phyloP scores from a whole-genome alignment of 2,797 vertebrate genomes.

The Dicrostonyx torquatus region DNA sequence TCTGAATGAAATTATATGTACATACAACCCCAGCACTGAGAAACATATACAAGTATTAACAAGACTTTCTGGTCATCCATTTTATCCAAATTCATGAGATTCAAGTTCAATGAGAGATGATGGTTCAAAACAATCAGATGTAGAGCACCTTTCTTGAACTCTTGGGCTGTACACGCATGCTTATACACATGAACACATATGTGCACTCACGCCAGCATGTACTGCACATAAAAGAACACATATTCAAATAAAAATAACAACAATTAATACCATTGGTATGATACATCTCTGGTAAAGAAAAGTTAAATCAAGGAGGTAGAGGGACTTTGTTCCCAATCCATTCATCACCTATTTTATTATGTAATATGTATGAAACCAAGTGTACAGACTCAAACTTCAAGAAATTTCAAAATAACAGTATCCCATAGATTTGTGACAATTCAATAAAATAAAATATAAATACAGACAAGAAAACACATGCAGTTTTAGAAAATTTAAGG shows the following conservation, averaged over 20 bases:
- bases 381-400: not conserved
- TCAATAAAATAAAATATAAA: not conserved
- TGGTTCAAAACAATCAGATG: too few species aligned
- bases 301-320: not conserved
- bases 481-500: not conserved
- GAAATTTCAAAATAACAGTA: not conserved
- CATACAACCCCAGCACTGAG: fast-evolving
- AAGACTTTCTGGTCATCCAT: not conserved
- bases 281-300: not conserved
- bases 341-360: not conserved
- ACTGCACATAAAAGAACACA: not conserved
- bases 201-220: too few species aligned
- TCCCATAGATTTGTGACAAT: not conserved
- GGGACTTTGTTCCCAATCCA: not conserved
- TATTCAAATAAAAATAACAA: not conserved
- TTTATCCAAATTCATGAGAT: not conserved
- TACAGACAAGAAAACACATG: not conserved
- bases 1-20: not conserved
- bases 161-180: not conserved
- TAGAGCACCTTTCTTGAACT: not conserved
- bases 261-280: not conserved
- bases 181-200: not conserved
- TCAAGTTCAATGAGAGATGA: not conserved
- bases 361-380: not conserved
- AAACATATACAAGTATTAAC: not conserved